These are phyloP conservation scores for Linnaemya vulpina DNA, from an alignment of 2,888 invertebrate species.

Conservation along the genomic window DNA sequence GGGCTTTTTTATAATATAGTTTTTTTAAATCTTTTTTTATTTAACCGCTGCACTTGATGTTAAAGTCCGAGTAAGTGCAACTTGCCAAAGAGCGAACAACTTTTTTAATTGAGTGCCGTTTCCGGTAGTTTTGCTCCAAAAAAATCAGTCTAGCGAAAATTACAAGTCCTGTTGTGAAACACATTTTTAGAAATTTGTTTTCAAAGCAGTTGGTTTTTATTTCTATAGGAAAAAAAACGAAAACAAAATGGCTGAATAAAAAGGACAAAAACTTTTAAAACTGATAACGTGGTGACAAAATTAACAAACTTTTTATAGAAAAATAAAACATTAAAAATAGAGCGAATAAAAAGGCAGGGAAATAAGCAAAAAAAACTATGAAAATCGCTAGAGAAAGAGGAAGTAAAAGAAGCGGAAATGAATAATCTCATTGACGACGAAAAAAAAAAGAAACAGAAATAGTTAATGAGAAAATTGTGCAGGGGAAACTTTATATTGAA, in stretches of 20 bases:
- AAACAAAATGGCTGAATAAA: background rate
- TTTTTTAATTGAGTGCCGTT: slow-evolving; percentile 52
- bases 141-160: slow-evolving; percentile 32
- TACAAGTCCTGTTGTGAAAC: slow-evolving; percentile 20
- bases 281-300: slow-evolving; percentile 58
- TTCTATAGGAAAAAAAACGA: background rate
- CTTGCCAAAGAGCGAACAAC: slow-evolving; percentile 6
- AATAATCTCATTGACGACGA: slow-evolving; percentile 58
- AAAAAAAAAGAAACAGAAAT: background rate
- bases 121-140: slow-evolving; percentile 46
- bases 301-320: slow-evolving; percentile 41
- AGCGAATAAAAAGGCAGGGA: background rate
- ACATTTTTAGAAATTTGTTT: slow-evolving; percentile 39
- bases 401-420: slow-evolving; percentile 47
- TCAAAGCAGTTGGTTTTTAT: slow-evolving; percentile 13
- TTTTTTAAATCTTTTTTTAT: background rate
- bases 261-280: slow-evolving; percentile 18
- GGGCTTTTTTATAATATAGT: background rate
- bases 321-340: slow-evolving; percentile 6
- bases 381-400: slow-evolving; percentile 5
- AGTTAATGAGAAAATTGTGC: slow-evolving; percentile 42
- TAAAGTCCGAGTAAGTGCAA: slow-evolving; percentile 20
- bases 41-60: background rate
- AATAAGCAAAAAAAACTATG: slow-evolving; percentile 24
- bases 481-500: no score